Evolutionary conservation across 2,888 invertebrate genomes (phyloP), one percentile per base, ranked within the genome.

Genomic region (Ophraella communa): DNA sequence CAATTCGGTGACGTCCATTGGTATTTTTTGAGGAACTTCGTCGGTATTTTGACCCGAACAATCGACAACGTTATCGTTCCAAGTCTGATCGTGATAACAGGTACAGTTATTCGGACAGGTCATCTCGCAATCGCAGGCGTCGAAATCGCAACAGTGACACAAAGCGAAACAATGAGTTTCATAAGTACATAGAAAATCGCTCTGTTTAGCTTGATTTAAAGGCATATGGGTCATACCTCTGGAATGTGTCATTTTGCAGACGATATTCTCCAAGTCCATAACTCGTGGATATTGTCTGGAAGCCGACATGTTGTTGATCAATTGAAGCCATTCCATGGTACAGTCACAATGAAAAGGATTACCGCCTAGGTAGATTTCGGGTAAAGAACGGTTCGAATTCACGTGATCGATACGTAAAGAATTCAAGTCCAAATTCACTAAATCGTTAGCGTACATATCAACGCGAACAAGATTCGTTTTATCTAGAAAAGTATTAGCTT

Each of bases 41-140:
- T 85, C 84, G 76, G 92, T 88, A 77, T 88, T 86, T 81, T 93
- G 91, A 14, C 90, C 89, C 72, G 94, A 93, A 82, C 95, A 96
- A 81, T 95, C 95, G 51, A 95, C 95, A 44, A 95, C 93, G 82
- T 95, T 95, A 57, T 94, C 94, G 74, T 91, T 91, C 94, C 96
- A 96, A 69, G 93, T 90, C 80, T 94, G 93, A 79, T 97, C 96
- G 82, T 95, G 95, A 84, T 94, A 96, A 82, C 97, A 97, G 73
- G 92, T 91, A 84, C 97, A 97, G 77, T 94, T 94, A 75, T 89
- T 88, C 30, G 97, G 97, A 79, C 97, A 97, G 69, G 93, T 95
- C 93, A 96, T 95, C 85, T 96, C 95, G 84, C 97, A 97, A 83
- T 96, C 96, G 83, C 97, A 97, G 67, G 94, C 94, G 80, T 95